Base-by-base conservation (phyloP, 2,797 vertebrate genomes). In the Glyptemys insculpta region DNA sequence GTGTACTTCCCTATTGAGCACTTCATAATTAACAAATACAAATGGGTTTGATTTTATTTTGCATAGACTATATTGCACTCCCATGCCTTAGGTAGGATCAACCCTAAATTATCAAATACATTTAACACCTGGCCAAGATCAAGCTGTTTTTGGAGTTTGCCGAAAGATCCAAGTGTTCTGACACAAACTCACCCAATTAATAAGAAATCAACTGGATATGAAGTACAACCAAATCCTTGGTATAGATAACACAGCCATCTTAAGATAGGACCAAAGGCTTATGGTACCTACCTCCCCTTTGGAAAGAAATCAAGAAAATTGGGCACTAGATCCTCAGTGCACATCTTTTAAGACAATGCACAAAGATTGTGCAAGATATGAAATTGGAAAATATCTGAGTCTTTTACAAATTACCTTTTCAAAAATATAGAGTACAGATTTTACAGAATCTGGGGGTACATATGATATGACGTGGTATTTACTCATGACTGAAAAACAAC, bases 111-210 rank as follows among this genome's bases (percentile, higher is more conserved):
- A 86, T 88, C 41, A n/a, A 78, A 15, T 52, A 34, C 1, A 2
- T 0, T 0, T 37, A 21, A 81, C 3, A 87, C 21, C 37, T 23
- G 41, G 23, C 37, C 41, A 44, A 74, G 23, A 44, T 74, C 41
- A 41, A 41, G 34, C 34, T 44, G 21, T 23, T 44, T 74, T 27
- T 27, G 23, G 41, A 41, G 6, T 74, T 74, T 41, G 25, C 21
- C 21, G 14, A 74, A 74, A 74, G 10, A 74, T 44, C 41, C 21
- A 44, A 44, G 5, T 83, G 93, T 87, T 11, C 44, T 9, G 12
- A 85, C 76, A 74, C 18, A 47, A 4, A 34, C 25, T 29, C 94
- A 57, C 62, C 12, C 1, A 52, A 31, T 92, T 84, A 2, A 47
- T 23, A 72, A 80, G 50, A 79, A 85, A 79, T 72, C 56, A 34